Percentiles rank a stretch among this genome's conserved stretches.
These are phyloP conservation scores for Arvicanthis niloticus DNA, from an alignment of 2,113 vertebrate species.

Conservation along the genomic window DNA sequence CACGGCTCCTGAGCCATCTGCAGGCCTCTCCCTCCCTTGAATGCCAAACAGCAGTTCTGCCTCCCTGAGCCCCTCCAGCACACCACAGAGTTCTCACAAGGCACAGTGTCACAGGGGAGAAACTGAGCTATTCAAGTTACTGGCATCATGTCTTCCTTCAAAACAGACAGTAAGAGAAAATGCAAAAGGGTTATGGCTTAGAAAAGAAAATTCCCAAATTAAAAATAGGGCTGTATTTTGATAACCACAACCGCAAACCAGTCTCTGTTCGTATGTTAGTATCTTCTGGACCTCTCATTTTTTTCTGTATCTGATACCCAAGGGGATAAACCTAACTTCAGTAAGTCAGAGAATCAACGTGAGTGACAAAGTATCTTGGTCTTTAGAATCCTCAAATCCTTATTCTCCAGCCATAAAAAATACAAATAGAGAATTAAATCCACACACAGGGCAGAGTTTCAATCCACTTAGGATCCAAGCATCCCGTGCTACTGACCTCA, in stretches of 20 bases:
- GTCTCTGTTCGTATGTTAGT: background rate
- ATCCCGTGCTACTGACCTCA: constrained; percentile 11
- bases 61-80: background rate
- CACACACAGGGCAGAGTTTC: background rate
- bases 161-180: background rate
- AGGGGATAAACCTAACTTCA: constrained; percentile 30
- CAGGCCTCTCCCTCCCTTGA: background rate
- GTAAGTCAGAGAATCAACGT: constrained; percentile 20
- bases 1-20: background rate
- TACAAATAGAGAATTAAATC: constrained; percentile 20
- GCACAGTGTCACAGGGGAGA: background rate
- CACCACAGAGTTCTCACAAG: background rate
- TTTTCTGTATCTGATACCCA: background rate
- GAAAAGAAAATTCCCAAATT: constrained; percentile 32
- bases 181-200: background rate
- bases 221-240: background rate
- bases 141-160: background rate
- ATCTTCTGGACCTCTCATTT: background rate
- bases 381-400: constrained; percentile 47
- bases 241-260: background rate
- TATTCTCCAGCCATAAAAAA: constrained; percentile 14
- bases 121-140: background rate
- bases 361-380: constrained; percentile 26
- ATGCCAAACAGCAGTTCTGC: background rate
- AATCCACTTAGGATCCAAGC: background rate